These are phyloP conservation scores for Peromyscus melanophrys DNA, from an alignment of 2,797 vertebrate genomes.

Conservation along the genomic window DNA sequence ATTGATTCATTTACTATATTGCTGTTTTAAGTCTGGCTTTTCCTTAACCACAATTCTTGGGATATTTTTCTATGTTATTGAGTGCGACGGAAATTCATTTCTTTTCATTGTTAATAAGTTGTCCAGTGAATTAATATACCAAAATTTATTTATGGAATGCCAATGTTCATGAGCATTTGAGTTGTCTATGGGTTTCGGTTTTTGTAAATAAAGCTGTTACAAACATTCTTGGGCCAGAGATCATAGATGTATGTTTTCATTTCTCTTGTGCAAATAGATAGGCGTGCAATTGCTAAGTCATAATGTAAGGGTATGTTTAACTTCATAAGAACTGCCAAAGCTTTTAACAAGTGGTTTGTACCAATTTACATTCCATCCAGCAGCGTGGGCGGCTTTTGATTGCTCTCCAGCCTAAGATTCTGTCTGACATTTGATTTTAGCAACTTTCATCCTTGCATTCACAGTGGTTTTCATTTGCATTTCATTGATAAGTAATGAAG, in stretches of 20 bases:
- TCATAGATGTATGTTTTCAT: background rate
- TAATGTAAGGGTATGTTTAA: background rate
- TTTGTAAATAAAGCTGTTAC: background rate
- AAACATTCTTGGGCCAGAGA: background rate
- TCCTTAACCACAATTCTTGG: background rate
- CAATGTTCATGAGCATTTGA: background rate
- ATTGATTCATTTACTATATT: background rate
- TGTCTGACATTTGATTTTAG: slow-evolving; percentile 17
- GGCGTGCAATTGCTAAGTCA: background rate
- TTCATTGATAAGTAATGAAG: slow-evolving; percentile 3
- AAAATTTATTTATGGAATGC: background rate
- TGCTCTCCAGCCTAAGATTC: background rate
- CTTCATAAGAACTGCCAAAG: background rate
- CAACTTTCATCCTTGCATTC: background rate
- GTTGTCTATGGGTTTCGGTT: background rate
- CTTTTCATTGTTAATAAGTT: background rate
- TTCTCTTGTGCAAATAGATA: background rate
- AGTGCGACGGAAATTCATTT: background rate
- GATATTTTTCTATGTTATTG: background rate
- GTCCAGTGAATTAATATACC: background rate
- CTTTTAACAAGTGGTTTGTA: background rate
- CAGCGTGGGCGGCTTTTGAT: background rate
- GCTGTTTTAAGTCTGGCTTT: background rate
- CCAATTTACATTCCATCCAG: background rate
- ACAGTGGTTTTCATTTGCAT: slow-evolving; percentile 37